Percentiles rank a stretch among this genome's conserved stretches.
Evolutionary conservation across 2,888 invertebrate species (phyloP).

Genomic region (Chaetoderma sp.): DNA sequence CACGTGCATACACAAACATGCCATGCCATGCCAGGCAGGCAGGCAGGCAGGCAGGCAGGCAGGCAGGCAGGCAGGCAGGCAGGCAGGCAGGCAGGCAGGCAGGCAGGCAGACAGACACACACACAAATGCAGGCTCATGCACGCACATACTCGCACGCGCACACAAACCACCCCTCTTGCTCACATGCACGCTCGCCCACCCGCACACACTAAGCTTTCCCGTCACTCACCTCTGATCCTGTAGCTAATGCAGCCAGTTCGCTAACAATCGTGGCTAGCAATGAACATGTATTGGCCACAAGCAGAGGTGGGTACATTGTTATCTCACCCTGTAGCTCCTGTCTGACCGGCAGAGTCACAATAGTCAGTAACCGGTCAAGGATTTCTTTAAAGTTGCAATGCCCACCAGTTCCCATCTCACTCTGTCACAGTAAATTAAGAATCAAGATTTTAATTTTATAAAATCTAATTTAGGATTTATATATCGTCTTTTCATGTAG

Average conservation of each 20-base stretch:
- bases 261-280: constrained; percentile 85
- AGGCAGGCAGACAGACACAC: no score
- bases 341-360: constrained; percentile 81
- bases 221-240: constrained; percentile 79
- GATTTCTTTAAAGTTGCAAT: constrained; percentile 83
- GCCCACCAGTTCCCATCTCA: constrained; percentile 57
- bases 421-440: constrained; percentile 32
- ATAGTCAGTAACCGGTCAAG: constrained; percentile 85
- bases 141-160: no score
- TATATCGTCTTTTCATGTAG: not conserved
- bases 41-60: no score
- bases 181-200: no score
- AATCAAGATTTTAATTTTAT: not conserved
- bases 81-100: no score
- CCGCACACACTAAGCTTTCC: no score
- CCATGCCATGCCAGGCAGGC: no score
- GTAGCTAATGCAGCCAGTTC: constrained; percentile 84
- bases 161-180: no score
- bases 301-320: constrained; percentile 71
- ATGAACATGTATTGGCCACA: constrained; percentile 71
- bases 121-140: no score
- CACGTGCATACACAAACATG: no score
- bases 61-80: no score
- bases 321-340: constrained; percentile 72
- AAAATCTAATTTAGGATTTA: not conserved